These are phyloP conservation scores for Hydra vulgaris DNA, from an alignment of 30 jellyfish, hydroid and myxozoan species.

Conservation along the genomic window DNA sequence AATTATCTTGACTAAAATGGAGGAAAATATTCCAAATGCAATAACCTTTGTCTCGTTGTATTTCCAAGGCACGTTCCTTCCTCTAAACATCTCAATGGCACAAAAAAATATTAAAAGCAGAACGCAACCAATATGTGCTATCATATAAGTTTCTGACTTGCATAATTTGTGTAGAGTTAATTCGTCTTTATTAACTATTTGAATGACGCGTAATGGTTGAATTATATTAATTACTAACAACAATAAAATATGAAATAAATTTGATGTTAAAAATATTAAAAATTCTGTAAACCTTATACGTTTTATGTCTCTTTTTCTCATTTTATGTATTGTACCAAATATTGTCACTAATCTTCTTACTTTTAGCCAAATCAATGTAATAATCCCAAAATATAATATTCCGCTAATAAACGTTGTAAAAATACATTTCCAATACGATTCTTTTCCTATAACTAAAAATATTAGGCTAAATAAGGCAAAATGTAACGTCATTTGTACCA, in stretches of 20 bases:
- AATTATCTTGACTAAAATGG: neutral
- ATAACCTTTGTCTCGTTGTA: conserved; percentile 22
- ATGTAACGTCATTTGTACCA: conserved; percentile 8
- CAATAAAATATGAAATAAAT: neutral
- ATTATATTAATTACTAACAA: neutral
- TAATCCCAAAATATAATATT: neutral
- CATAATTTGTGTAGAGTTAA: neutral
- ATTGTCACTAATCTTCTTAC: conserved; percentile 12
- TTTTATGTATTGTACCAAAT: conserved; percentile 6
- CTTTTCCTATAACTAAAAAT: neutral
- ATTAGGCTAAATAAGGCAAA: neutral
- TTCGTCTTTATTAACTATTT: neutral
- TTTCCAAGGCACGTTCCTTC: conserved; percentile 21
- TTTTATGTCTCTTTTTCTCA: conserved; percentile 6
- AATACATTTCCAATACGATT: conserved; percentile 7
- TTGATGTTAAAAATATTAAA: neutral
- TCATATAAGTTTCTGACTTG: neutral
- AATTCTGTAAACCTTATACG: conserved; percentile 14
- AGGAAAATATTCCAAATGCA: conserved; percentile 25
- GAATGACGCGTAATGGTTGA: neutral
- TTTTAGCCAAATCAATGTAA: conserved; percentile 16
- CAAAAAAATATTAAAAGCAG: conserved; percentile 11
- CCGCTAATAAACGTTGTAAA: conserved; percentile 2
- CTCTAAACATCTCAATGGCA: conserved; percentile 26
- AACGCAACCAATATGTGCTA: conserved; percentile 6